Base-by-base conservation (phyloP, 2,797 vertebrate genomes). In the Sebastes itinus region DNA sequence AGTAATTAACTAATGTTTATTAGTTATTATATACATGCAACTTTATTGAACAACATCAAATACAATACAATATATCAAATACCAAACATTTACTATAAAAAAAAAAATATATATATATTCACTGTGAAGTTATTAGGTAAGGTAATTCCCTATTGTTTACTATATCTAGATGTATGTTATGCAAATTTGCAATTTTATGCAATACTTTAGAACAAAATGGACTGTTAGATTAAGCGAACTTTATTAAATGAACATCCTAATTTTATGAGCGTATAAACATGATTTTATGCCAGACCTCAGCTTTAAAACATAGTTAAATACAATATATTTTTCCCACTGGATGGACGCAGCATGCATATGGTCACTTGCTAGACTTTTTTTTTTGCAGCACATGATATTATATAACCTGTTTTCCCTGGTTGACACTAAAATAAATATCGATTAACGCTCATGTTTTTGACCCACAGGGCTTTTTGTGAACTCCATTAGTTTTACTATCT, bases 401-500 rank as follows among this genome's bases (percentile, higher is more conserved):
- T 67, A 6, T 9, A 9, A 23, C 22, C 3, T n/a, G 56, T 38
- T 55, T 22, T 23, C 4, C 4, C 18, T 35, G 25, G 46, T 63
- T 62, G 49, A 38, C 23, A 27, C 54, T 7, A 9, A 77, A 46
- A 33, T 8, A 64, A 60, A 67, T 20, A 69, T 27, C 60, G 73
- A 81, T 72, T 5, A 33, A 20, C 12, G 20, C 38, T 69, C 18
- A 14, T 76, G 75, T 68, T 81, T 81, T 7, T 6, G 52, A 80
- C 67, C 76, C 67, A 14, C 30, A 2, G 72, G 78, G 66, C 59
- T 83, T 72, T 72, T 61, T 32, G 49, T 55, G 27, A 85, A 88
- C 88, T 89, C 87, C 66, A 83, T 84, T 56, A 82, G n/a, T 81
- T 80, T 56, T 59, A 9, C 70, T 27, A 79, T 68, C 68, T 80